Conservation (phyloP, 2,113 vertebrate species). For the Larimichthys crocea region DNA sequence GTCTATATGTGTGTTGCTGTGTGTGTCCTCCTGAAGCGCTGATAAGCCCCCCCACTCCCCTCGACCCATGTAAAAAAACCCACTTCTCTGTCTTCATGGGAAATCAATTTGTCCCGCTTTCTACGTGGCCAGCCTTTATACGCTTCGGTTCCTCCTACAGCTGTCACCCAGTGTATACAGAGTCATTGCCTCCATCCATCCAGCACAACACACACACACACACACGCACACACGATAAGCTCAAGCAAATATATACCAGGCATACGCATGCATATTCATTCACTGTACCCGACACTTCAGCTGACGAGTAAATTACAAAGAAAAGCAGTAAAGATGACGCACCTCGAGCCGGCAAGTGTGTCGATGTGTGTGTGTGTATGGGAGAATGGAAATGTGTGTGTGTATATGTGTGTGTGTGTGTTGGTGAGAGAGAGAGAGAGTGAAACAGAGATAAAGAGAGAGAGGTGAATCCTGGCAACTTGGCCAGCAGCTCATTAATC, state of each 20-base stretch:
- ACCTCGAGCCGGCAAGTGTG: conserved; percentile 50
- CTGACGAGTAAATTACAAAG: conserved; percentile 56
- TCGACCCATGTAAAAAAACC: conserved; percentile 33
- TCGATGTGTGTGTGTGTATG: conserved; percentile 16
- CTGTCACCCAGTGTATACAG: conserved; percentile 48
- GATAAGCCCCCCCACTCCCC: conserved; percentile 43
- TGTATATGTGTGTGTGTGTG: background rate
- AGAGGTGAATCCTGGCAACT: conserved; percentile 45
- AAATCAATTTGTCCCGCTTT: conserved; percentile 77
- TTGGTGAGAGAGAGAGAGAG: background rate
- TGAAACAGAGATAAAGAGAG: background rate
- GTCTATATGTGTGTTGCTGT: conserved; percentile 10
- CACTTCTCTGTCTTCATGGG: conserved; percentile 60
- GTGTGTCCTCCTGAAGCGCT: conserved; percentile 39
- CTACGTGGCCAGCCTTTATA: conserved; percentile 66
- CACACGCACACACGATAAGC: conserved; percentile 7
- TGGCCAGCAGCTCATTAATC: conserved; percentile 74
- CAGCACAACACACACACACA: conserved; percentile 22
- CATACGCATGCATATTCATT: conserved; percentile 56
- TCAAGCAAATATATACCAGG: conserved; percentile 45
- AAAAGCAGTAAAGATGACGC: conserved; percentile 35
- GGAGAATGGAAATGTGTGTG: background rate
- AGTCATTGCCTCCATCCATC: conserved; percentile 29
- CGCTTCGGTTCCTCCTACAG: conserved; percentile 60
- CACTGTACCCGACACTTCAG: conserved; percentile 24